Percentiles rank a stretch among this genome's conserved stretches.
Conservation (phyloP, 2,888 invertebrate genomes). For the Hecatera dysodea region DNA sequence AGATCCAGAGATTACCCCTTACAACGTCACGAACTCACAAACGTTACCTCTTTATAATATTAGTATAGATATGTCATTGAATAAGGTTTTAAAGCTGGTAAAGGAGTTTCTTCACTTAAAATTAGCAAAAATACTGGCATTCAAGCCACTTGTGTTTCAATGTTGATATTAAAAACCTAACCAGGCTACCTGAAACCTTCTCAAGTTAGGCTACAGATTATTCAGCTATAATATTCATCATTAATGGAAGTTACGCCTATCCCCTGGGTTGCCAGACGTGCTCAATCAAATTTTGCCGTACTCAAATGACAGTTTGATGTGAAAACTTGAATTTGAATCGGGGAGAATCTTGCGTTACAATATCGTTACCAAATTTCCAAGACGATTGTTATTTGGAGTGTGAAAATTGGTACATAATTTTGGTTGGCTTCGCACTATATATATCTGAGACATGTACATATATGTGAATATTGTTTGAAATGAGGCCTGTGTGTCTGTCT, state of each 20-base stretch:
- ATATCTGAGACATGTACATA: background rate
- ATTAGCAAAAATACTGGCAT: too few species aligned
- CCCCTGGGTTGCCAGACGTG: conserved; percentile 23
- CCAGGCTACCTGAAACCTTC: background rate
- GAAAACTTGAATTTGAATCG: conserved; percentile 55
- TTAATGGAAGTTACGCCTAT: conserved; percentile 15
- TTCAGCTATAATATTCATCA: conserved; percentile 42
- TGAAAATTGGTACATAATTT: conserved; percentile 44
- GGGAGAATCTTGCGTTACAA: conserved; percentile 40
- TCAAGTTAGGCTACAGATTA: conserved; percentile 26
- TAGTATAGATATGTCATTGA: too few species aligned
- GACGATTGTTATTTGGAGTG: conserved; percentile 42
- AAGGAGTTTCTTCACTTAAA: too few species aligned
- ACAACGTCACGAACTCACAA: too few species aligned
- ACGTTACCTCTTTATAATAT: too few species aligned
- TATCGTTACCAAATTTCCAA: conserved; percentile 36
- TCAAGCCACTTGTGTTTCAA: too few species aligned
- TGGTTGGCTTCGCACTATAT: conserved; percentile 1
- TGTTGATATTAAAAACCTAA: background rate
- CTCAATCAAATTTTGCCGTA: conserved; percentile 49
- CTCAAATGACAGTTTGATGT: conserved; percentile 55
- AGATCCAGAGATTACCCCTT: too few species aligned
- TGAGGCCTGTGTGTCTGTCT: background rate
- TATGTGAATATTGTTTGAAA: background rate
- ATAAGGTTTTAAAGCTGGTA: too few species aligned